Conservation (phyloP, 2,888 invertebrate species). For the Pachymerium ferrugineum region DNA sequence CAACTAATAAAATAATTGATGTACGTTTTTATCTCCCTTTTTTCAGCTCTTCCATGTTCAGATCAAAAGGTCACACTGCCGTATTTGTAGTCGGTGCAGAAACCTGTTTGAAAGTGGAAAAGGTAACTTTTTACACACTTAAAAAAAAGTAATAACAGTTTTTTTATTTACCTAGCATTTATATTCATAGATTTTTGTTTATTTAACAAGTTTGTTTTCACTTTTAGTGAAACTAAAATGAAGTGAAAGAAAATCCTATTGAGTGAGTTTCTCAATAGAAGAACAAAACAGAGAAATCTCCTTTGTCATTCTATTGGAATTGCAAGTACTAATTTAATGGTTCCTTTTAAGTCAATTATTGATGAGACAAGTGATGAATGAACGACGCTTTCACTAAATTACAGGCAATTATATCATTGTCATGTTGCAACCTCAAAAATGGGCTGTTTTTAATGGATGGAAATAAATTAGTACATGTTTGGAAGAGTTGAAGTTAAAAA, state of each 20-base stretch:
- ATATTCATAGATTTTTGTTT: no score
- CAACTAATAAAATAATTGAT: neutral
- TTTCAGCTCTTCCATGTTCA: neutral
- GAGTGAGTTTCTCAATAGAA: no score
- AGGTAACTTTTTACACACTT: neutral
- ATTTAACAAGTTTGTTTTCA: no score
- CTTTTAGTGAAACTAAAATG: no score
- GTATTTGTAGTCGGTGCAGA: neutral
- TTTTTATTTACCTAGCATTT: neutral
- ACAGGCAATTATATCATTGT: neutral
- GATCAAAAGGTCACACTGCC: slow-evolving; percentile 18
- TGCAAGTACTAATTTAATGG: no score
- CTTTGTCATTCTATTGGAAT: no score
- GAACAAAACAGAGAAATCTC: no score
- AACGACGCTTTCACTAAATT: no score
- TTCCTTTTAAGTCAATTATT: no score
- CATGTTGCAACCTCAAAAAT: neutral
- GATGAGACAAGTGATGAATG: no score
- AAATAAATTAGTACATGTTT: neutral
- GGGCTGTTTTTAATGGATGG: neutral
- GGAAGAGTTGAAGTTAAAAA: neutral
- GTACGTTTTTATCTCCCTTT: neutral
- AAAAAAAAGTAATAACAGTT: neutral
- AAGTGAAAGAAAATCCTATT: no score
- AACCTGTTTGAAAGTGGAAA: slow-evolving; percentile 7